Percentiles rank a stretch among this genome's conserved stretches.
Conservation (phyloP, 2,113 vertebrate genomes). For the Hirundichthys speculiger region DNA sequence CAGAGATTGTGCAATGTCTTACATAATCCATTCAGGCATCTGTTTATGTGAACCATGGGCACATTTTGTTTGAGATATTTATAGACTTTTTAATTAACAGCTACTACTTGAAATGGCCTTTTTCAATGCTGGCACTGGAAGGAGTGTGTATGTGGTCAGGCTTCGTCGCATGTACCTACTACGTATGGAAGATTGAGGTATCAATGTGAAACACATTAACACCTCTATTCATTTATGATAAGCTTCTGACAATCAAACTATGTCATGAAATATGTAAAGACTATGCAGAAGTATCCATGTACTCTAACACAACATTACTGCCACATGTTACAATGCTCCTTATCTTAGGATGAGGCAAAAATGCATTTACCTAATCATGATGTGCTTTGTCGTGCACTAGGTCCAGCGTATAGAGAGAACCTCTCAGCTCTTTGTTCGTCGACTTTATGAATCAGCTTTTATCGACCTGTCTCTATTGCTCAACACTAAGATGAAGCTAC, state of each 20-base stretch:
- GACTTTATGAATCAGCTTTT: slow-evolving; percentile 83
- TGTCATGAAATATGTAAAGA: no score
- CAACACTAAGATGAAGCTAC: slow-evolving; percentile 81
- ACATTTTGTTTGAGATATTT: background rate
- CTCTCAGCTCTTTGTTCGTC: slow-evolving; percentile 82
- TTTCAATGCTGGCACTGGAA: slow-evolving; percentile 75
- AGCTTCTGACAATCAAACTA: background rate
- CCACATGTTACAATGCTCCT: background rate
- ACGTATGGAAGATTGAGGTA: slow-evolving; percentile 81
- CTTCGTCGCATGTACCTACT: slow-evolving; percentile 76
- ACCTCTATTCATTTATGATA: background rate
- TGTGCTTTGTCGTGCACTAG: slow-evolving; percentile 27
- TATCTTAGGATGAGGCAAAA: background rate
- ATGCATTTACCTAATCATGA: background rate
- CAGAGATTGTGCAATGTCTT: no score
- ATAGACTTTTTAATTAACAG: slow-evolving; percentile 52
- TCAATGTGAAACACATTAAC: background rate
- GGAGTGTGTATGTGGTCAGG: slow-evolving; percentile 82
- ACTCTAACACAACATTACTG: no score
- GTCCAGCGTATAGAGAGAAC: slow-evolving; percentile 84
- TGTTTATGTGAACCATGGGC: background rate
- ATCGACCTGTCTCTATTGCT: slow-evolving; percentile 82
- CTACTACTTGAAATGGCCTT: slow-evolving; percentile 73
- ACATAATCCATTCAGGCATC: no score
- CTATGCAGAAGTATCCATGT: no score